Conservation (phyloP, 2,113 vertebrate genomes). For the Calyptommatus sinebrachiatus region DNA sequence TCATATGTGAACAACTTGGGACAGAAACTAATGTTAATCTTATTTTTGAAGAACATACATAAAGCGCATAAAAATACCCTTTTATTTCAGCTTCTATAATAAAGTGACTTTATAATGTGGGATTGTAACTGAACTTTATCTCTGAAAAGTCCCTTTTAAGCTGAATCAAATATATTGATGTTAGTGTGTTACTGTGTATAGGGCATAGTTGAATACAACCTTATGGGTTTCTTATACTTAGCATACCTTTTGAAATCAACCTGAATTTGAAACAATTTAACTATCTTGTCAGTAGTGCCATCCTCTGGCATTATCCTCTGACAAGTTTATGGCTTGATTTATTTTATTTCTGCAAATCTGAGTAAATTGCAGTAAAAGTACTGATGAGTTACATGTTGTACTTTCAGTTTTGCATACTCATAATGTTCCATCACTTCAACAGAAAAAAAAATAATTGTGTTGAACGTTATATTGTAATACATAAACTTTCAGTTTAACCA, state of each 20-base stretch:
- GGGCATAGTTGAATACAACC: too few species aligned
- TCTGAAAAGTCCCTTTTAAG: neutral
- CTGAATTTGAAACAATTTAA: conserved; percentile 22
- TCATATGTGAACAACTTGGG: neutral
- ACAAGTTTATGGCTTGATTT: conserved; percentile 35
- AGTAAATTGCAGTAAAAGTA: conserved; percentile 49
- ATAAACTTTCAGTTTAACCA: conserved; percentile 34
- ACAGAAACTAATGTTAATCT: neutral
- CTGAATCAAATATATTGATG: neutral
- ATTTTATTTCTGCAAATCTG: conserved; percentile 55
- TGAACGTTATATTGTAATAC: conserved; percentile 45
- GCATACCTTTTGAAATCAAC: neutral
- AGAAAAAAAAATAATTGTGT: conserved; percentile 56
- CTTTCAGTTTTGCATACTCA: conserved; percentile 70
- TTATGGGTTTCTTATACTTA: accelerated
- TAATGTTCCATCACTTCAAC: conserved; percentile 59
- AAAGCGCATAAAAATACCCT: neutral
- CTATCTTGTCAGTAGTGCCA: conserved; percentile 55
- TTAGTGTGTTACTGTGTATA: too few species aligned
- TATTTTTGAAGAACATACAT: neutral
- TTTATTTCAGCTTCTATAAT: neutral
- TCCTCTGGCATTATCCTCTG: conserved; percentile 51
- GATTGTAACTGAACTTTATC: neutral
- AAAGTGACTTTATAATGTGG: neutral
- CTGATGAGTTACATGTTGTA: conserved; percentile 42